These are phyloP conservation scores for Beris chalybata DNA, from an alignment of 2,888 invertebrate species.

Conservation along the genomic window DNA sequence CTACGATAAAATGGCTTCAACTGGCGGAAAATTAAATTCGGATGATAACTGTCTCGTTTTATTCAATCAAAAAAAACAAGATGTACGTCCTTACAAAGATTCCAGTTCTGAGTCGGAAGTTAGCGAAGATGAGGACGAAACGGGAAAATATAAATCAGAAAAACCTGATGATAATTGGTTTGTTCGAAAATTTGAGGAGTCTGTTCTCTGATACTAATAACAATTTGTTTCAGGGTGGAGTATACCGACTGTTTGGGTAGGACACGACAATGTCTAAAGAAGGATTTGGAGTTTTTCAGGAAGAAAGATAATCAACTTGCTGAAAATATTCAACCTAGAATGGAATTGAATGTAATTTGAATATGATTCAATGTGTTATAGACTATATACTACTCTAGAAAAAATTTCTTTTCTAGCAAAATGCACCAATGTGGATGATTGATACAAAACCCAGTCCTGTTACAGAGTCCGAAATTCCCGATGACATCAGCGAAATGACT, in stretches of 20 bases:
- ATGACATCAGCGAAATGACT: conserved; percentile 52
- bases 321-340: conserved; percentile 40
- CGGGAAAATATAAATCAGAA: conserved; percentile 40
- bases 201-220: conserved; percentile 12
- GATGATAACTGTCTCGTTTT: conserved; percentile 55
- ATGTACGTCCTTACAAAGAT: conserved; percentile 42
- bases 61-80: conserved; percentile 56
- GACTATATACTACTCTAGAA: neutral
- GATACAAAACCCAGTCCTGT: conserved; percentile 44
- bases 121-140: conserved; percentile 58
- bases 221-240: conserved; percentile 68
- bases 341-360: conserved; percentile 34
- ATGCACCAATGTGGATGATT: conserved; percentile 54
- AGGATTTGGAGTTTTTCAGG: conserved; percentile 71
- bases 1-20: conserved; percentile 55
- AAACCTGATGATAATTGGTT: conserved; percentile 65
- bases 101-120: conserved; percentile 48
- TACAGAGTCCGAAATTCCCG: conserved; percentile 44
- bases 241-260: conserved; percentile 87
- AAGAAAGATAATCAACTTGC: conserved; percentile 62
- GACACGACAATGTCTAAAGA: conserved; percentile 77
- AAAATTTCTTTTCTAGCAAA: conserved; percentile 45
- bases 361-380: neutral
- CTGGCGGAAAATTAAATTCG: conserved; percentile 51
- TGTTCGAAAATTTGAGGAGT: conserved; percentile 27